Conservation (phyloP, 1,140 invertebrate genomes). For the Bicyclus anynana region DNA sequence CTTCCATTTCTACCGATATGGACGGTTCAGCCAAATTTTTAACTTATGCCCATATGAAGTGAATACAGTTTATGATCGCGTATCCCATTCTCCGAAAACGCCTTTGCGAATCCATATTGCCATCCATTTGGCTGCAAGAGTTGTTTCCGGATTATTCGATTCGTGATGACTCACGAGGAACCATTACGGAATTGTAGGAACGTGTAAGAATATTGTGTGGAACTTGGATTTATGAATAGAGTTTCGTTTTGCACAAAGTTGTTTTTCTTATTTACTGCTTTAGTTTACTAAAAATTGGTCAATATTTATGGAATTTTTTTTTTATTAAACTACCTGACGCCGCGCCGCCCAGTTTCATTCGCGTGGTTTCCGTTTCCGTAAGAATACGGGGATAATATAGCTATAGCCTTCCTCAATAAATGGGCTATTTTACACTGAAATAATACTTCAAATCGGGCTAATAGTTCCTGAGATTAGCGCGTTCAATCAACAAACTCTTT, state of each 20-base stretch:
- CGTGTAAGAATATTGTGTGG: constrained; percentile 13
- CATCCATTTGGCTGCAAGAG: constrained; percentile 49
- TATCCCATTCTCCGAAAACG: constrained; percentile 54
- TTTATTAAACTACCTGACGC: too few relatives aligned
- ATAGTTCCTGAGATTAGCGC: too few relatives aligned
- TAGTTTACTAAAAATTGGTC: background rate
- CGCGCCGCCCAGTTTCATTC: too few relatives aligned
- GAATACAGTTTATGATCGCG: constrained; percentile 60
- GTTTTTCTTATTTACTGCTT: background rate
- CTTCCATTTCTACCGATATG: constrained; percentile 46
- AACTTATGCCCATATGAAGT: constrained; percentile 60
- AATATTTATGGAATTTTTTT: too few relatives aligned
- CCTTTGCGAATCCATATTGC: constrained; percentile 51
- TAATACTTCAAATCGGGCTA: too few relatives aligned
- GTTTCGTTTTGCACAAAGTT: background rate
- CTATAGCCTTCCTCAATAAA: too few relatives aligned
- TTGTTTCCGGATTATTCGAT: constrained; percentile 36
- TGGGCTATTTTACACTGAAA: too few relatives aligned
- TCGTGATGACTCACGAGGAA: constrained; percentile 33
- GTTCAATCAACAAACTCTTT: too few relatives aligned
- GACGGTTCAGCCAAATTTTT: constrained; percentile 61
- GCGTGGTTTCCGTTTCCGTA: too few relatives aligned
- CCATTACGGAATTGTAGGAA: constrained; percentile 25
- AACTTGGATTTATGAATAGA: constrained; percentile 1
- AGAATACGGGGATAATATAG: too few relatives aligned